A percentile compares a stretch with the other conserved stretches of the same genome.
These are phyloP conservation scores for Ranitomeya variabilis DNA, from an alignment of 2,113 vertebrate genomes.

Conservation along the genomic window DNA sequence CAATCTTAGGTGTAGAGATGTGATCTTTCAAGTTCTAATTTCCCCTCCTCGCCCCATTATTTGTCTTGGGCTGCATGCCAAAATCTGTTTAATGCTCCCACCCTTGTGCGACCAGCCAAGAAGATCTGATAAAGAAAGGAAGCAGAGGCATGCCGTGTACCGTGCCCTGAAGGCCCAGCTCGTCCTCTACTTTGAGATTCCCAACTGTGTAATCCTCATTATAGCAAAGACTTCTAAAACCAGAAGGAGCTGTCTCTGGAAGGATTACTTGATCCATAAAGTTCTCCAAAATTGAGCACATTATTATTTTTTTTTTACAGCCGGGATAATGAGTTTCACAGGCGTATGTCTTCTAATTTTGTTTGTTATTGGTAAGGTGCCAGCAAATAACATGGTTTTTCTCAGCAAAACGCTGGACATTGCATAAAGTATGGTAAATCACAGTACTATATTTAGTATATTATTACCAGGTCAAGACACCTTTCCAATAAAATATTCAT, in stretches of 20 bases:
- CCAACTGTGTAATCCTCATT: constrained; percentile 69
- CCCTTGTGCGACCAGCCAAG: constrained; percentile 67
- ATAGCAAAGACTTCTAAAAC: constrained; percentile 67
- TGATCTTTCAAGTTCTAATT: constrained; percentile 1
- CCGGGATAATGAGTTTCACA: constrained; percentile 54
- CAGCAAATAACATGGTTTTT: constrained; percentile 50
- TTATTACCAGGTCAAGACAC: constrained; percentile 6
- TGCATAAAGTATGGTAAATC: constrained; percentile 36
- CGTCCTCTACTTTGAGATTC: constrained; percentile 64
- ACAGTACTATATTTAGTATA: constrained; percentile 36
- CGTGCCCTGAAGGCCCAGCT: constrained; percentile 57
- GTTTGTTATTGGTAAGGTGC: constrained; percentile 43
- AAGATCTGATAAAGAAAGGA: constrained; percentile 66
- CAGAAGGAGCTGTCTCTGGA: constrained; percentile 62
- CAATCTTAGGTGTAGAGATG: not conserved
- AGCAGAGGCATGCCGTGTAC: constrained; percentile 64
- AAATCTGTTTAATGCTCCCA: constrained; percentile 63
- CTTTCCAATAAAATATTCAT: constrained; percentile 38
- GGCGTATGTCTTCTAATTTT: constrained; percentile 49
- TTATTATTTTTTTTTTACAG: constrained; percentile 39
- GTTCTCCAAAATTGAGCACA: constrained; percentile 65
- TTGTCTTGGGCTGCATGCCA: constrained; percentile 58
- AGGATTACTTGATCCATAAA: constrained; percentile 54
- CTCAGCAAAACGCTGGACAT: constrained; percentile 8
- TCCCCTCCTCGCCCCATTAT: not conserved